phyloP scores from a whole-genome alignment of 2,888 invertebrate species.

The Panzeria rudis region DNA sequence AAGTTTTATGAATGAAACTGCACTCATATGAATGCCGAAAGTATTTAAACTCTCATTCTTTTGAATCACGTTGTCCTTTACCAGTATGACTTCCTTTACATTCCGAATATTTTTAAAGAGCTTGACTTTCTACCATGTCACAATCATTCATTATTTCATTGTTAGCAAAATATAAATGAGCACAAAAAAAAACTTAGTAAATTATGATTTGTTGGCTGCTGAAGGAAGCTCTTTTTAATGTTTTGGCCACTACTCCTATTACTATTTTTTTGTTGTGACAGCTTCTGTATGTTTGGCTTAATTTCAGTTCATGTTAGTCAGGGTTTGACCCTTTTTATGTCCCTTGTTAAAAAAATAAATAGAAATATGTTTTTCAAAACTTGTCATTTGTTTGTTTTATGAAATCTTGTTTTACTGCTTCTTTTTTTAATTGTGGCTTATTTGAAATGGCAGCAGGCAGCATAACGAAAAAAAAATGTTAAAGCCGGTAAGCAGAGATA shows the following conservation, averaged over 20 bases:
- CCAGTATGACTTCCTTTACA: not conserved
- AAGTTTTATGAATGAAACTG: too few species aligned
- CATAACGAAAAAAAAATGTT: not conserved
- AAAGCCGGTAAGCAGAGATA: slow-evolving; percentile 59
- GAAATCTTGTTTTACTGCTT: slow-evolving; percentile 24
- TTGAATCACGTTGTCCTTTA: not conserved
- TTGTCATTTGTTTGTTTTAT: slow-evolving; percentile 50
- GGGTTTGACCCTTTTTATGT: slow-evolving; percentile 50
- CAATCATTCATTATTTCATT: slow-evolving; percentile 64
- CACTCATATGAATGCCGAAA: too few species aligned
- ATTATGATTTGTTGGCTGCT: slow-evolving; percentile 71
- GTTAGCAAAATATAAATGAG: slow-evolving; percentile 23
- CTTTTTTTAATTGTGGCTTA: not conserved
- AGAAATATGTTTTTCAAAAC: slow-evolving; percentile 55
- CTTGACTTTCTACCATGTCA: slow-evolving; percentile 45
- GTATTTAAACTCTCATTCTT: not conserved
- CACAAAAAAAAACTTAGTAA: slow-evolving; percentile 28
- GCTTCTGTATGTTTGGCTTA: slow-evolving; percentile 50
- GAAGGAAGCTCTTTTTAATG: slow-evolving; percentile 14
- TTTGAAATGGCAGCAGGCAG: slow-evolving; percentile 22
- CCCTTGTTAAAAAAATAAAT: slow-evolving; percentile 15
- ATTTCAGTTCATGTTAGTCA: slow-evolving; percentile 40
- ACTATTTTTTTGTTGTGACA: slow-evolving; percentile 42
- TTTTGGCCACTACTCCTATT: not conserved
- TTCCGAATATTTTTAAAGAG: slow-evolving; percentile 28